phyloP scores from a whole-genome alignment of 1,140 invertebrate species.

The Macrostomum lignano region DNA sequence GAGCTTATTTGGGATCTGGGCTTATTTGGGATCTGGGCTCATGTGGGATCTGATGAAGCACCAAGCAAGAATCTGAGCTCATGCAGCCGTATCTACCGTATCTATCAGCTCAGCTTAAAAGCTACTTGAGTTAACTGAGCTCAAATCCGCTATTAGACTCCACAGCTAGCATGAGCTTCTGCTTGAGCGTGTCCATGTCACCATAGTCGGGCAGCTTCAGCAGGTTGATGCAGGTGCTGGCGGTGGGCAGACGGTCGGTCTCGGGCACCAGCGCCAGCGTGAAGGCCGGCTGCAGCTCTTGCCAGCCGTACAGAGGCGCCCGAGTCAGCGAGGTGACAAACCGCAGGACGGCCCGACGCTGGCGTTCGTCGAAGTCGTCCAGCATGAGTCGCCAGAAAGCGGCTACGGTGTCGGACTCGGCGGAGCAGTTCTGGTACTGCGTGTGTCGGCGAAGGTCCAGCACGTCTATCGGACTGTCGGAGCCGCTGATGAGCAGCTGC shows the following conservation, averaged over 20 bases:
- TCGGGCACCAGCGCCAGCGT: constrained; percentile 60
- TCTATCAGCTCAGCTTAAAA: no score
- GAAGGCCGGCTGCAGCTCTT: constrained; percentile 71
- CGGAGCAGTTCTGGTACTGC: constrained; percentile 12
- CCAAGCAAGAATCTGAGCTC: no score
- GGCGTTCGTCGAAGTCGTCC: constrained; percentile 46
- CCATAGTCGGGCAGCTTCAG: constrained; percentile 69
- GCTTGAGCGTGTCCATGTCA: constrained; percentile 42
- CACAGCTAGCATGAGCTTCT: constrained; percentile 68
- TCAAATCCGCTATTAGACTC: constrained; percentile 80
- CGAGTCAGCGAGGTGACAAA: constrained; percentile 87
- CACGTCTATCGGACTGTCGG: constrained; percentile 62
- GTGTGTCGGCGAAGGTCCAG: constrained; percentile 48
- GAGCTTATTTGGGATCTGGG: no score
- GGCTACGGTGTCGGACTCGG: constrained; percentile 11
- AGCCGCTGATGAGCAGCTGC: constrained; percentile 69
- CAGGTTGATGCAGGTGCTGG: constrained; percentile 88
- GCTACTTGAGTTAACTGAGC: no score
- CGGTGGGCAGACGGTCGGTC: constrained; percentile 57
- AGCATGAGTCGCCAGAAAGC: constrained; percentile 52
- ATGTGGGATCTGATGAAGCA: no score
- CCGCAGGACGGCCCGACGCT: constrained; percentile 57
- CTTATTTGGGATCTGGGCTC: no score
- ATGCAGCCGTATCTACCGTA: no score
- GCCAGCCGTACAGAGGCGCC: constrained; percentile 73